Percentiles rank a stretch among this genome's conserved stretches.
Conservation (phyloP, 2,797 vertebrate genomes). For the Channa striata region DNA sequence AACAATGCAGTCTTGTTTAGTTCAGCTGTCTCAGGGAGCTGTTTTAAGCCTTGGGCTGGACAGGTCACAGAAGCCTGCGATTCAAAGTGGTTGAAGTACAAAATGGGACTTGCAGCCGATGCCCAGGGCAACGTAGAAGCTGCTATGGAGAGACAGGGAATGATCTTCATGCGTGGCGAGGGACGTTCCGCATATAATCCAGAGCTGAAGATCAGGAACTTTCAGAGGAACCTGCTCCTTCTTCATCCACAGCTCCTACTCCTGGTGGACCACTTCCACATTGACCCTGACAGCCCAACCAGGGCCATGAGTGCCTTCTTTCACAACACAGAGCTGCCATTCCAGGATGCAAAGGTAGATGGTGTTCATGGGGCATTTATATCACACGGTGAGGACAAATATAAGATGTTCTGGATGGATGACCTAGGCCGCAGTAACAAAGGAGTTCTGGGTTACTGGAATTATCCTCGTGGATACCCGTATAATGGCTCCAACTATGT, state of each 20-base stretch:
- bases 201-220: conserved; percentile 88
- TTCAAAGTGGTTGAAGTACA: conserved; percentile 98
- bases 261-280: conserved; percentile 92
- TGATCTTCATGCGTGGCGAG: conserved; percentile 96
- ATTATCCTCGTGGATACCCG: conserved; percentile 92
- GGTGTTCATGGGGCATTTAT: conserved; percentile 91
- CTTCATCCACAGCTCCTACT: conserved; percentile 96
- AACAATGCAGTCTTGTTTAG: conserved; percentile 96
- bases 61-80: conserved; percentile 96
- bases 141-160: conserved; percentile 85
- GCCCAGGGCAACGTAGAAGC: conserved; percentile 90
- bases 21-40: conserved; percentile 86
- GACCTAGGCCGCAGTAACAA: conserved; percentile 92
- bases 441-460: conserved; percentile 87
- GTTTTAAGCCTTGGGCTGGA: conserved; percentile 95
- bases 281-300: conserved; percentile 88
- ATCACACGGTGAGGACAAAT: conserved; percentile 86
- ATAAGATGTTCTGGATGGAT: conserved; percentile 98
- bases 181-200: conserved; percentile 90
- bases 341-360: conserved; percentile 86
- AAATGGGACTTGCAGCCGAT: conserved; percentile 90
- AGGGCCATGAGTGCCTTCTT: conserved; percentile 92
- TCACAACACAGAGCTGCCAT: conserved; percentile 94
- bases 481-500: conserved; percentile 97
- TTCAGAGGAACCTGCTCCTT: conserved; percentile 94